Base-by-base conservation (phyloP, 2,888 invertebrate genomes). In the Globia sparganii region DNA sequence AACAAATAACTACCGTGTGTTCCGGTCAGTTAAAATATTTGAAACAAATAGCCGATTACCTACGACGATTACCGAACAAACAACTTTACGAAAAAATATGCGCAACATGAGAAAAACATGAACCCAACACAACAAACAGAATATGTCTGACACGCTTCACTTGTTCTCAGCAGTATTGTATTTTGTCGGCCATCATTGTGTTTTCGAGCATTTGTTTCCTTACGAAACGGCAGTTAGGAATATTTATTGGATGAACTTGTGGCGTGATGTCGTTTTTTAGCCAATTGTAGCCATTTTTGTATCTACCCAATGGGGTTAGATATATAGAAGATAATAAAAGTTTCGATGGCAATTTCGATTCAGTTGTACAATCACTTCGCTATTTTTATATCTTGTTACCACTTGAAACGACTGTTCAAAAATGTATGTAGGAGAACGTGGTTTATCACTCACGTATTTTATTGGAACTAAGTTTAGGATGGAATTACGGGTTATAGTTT, bases 201-300 rank as follows among this genome's bases (percentile, higher is more conserved):
- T 95, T 95, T 94, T 95, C 94, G 93, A 96, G 95, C 94, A 94
- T 95, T 96, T 94, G 94, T 94, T 96, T 96, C 95, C 95, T 96
- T 94, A 93, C 94, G 92, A 92, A 94, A 93, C 92, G 94, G 96
- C 95, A 96, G 96, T 96, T 96, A 95, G 93, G 95, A 94, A 94
- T 96, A 96, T 96, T 96, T 96, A 96, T 96, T 94, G 95, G 93
- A 92, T 93, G 94, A 96, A 96, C 95, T 96, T 95, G 95, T 93
- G 93, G 94, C 94, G 92, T 94, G 94, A 94, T 92, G 93, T 90
- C 93, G 92, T 92, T 95, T 95, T 96, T 96, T 94, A 94, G 94
- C 93, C 95, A 93, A 95, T 95, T 94, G 93, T 92, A 92, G 92
- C 94, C 91, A 93, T 94, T 94, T 93, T 91, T 93, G 91, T 93